Percentiles rank a stretch among this genome's conserved stretches.
phyloP scores from a whole-genome alignment of 2,113 vertebrate genomes.

The Aplodontia rufa region DNA sequence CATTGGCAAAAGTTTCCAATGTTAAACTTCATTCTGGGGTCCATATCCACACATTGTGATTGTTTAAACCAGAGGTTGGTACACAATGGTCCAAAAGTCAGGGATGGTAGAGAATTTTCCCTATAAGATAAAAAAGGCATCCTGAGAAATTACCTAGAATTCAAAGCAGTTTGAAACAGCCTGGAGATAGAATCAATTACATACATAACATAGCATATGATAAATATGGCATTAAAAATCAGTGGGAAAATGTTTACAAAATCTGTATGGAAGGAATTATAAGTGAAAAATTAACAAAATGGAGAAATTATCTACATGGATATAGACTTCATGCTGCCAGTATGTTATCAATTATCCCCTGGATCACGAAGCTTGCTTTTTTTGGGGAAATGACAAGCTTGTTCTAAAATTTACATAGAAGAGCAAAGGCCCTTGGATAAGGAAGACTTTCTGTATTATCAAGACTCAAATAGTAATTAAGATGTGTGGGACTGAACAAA shows the following conservation, averaged over 20 bases:
- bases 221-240: not conserved
- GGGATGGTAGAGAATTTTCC: not conserved
- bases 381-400: no score
- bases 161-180: not conserved
- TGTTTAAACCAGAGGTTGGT: not conserved
- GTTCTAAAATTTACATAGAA: no score
- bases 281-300: not conserved
- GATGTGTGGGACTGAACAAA: not conserved
- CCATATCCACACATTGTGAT: not conserved
- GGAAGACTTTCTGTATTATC: no score
- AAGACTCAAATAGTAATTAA: constrained; percentile 14
- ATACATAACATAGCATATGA: not conserved
- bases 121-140: not conserved
- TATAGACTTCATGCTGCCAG: not conserved
- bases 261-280: not conserved
- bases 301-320: not conserved
- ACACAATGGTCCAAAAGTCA: not conserved
- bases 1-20: not conserved
- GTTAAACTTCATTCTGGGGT: not conserved
- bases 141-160: not conserved
- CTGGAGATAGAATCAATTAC: not conserved
- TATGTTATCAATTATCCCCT: not conserved
- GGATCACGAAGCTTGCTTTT: no score
- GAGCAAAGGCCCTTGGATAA: not conserved
- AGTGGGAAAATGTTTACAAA: not conserved